These are phyloP conservation scores for Pteronotus mesoamericanus DNA, from an alignment of 2,797 vertebrate species.

Conservation along the genomic window DNA sequence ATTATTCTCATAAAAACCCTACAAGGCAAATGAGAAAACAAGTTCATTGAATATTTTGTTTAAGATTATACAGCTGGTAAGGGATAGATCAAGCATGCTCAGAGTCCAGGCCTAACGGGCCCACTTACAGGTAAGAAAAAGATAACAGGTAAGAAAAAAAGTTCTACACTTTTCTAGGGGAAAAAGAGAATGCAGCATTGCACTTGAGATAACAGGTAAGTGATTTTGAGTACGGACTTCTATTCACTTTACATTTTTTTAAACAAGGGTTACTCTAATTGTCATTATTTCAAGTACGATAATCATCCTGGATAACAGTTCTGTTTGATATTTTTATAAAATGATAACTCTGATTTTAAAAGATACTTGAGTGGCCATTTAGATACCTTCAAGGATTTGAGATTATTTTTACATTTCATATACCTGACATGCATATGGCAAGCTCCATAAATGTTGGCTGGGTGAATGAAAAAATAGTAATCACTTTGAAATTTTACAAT, in stretches of 20 bases:
- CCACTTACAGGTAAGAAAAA: not conserved
- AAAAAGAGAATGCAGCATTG: not conserved
- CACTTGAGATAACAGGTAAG: not conserved
- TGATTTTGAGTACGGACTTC: not conserved
- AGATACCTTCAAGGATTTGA: not conserved
- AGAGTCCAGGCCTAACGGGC: not conserved
- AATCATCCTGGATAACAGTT: not conserved
- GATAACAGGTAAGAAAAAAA: not conserved
- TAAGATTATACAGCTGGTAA: not conserved
- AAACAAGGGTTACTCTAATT: not conserved
- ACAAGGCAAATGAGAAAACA: not conserved
- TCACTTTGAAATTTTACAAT: not conserved
- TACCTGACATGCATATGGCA: not conserved
- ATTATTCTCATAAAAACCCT: not conserved
- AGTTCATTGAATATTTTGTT: not conserved
- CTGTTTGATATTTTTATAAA: conserved; percentile 15
- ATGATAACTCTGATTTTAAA: not conserved
- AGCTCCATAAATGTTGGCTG: not conserved
- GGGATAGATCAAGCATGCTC: not conserved
- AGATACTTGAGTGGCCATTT: not conserved
- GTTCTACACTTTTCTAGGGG: not conserved
- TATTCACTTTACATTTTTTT: not conserved
- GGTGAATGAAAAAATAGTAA: not conserved
- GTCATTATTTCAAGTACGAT: not conserved
- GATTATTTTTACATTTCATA: not conserved